Evolutionary conservation across 2,113 vertebrate species (phyloP).

Genomic region (Corythaeola cristata): DNA sequence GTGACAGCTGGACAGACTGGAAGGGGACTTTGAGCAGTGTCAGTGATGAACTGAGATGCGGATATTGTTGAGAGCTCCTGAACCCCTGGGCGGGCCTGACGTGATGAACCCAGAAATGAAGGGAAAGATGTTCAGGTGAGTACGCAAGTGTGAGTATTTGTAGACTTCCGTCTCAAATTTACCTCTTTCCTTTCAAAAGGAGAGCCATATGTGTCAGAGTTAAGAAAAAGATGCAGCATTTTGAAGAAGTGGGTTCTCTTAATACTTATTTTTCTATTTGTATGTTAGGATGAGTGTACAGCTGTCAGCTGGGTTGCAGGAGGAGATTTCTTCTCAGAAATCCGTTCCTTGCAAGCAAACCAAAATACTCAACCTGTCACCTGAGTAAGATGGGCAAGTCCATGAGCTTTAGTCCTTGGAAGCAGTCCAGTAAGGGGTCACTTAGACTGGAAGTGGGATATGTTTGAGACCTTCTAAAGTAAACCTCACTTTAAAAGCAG

Average conservation of each 20-base stretch:
- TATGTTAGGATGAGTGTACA: background rate
- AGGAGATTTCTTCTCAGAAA: background rate
- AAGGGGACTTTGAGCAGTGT: background rate
- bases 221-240: background rate
- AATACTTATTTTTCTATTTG: background rate
- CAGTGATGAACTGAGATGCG: rapidly evolving
- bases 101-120: background rate
- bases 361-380: background rate
- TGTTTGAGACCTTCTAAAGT: background rate
- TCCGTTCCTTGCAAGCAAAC: background rate
- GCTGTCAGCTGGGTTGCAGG: background rate
- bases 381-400: background rate
- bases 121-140: background rate
- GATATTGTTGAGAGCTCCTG: background rate
- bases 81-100: background rate
- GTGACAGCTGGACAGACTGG: background rate
- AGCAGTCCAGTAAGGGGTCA: background rate
- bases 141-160: background rate
- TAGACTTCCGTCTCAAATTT: background rate
- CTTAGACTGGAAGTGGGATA: background rate
- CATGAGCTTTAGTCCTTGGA: background rate
- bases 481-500: background rate
- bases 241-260: background rate
- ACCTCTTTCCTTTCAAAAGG: background rate
- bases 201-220: background rate